Conservation (phyloP, 1,140 invertebrate genomes). For the Pseudomyrmex cubaensis region DNA sequence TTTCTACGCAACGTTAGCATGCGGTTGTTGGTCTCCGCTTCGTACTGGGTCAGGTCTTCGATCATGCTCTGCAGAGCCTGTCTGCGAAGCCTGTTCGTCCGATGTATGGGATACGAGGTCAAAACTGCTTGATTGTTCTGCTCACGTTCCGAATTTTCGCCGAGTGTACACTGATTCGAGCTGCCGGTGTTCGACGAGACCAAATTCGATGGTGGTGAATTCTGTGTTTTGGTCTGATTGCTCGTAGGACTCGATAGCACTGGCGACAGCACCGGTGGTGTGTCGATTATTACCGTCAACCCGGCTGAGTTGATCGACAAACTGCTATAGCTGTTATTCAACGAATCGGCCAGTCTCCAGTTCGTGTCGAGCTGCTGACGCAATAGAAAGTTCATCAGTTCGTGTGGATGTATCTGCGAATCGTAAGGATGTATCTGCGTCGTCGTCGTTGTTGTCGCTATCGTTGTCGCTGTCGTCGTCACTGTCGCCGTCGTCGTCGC, state of each 20-base stretch:
- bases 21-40: conserved; percentile 71
- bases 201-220: conserved; percentile 74
- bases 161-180: conserved; percentile 68
- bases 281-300: conserved; percentile 87
- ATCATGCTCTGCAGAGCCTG: conserved; percentile 74
- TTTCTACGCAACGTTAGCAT: conserved; percentile 72
- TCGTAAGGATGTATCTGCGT: conserved; percentile 10
- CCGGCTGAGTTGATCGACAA: conserved; percentile 86
- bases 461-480: no score
- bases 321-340: conserved; percentile 86
- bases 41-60: conserved; percentile 70
- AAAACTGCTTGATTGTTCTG: conserved; percentile 62
- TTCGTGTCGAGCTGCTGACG: conserved; percentile 81
- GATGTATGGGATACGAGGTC: conserved; percentile 65
- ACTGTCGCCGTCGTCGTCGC: no score
- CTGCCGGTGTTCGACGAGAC: conserved; percentile 72
- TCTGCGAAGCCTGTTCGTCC: conserved; percentile 73
- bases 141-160: conserved; percentile 69
- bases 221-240: conserved; percentile 79
- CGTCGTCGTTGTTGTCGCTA: background rate
- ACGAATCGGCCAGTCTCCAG: conserved; percentile 82
- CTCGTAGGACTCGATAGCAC: conserved; percentile 80
- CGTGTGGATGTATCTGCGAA: conserved; percentile 75
- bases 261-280: conserved; percentile 83
- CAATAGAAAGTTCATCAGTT: conserved; percentile 80